Evolutionary conservation across 2,113 vertebrate species (phyloP), one percentile per base, ranked within the genome.

Genomic region (Rostratula benghalensis): DNA sequence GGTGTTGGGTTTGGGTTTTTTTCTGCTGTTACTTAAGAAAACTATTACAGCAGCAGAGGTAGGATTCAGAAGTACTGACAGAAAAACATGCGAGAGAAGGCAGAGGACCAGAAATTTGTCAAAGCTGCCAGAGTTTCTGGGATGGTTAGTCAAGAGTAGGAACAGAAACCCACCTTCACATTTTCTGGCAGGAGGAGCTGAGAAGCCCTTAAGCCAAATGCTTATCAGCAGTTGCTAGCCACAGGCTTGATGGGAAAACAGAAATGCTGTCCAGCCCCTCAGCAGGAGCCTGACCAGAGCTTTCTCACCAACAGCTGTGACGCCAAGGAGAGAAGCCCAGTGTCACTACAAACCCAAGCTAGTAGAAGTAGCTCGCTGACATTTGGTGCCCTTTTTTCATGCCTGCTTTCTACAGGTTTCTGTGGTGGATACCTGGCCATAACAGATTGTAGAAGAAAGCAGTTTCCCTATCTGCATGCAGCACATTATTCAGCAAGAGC

Each of bases 221-320:
- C 30, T 46, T 73, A 45, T 28, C 12, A 69, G 28, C 12, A 45
- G 33, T 76, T 78, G 19, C 57, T 16, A 80, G 50, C 50, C 57
- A 74, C 50, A 37, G 28, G 50, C n/a, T 86, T 80, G 37, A 86
- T 54, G 16, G 53, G 50, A 45, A 89, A 65, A 77, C 1, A 11
- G 22, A 96, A 51, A 57, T 41, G 16, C 17, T 0, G 0, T 28
- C 28, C 67, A 90, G 46, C 0, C 1, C 37, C 64, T 77, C 0
- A 0, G 24, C 57, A 89, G 27, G 21, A 75, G 16, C 14, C 48
- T 43, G 56, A 68, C 28, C 11, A 30, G 9, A 74, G 22, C 10
- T 28, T 86, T 83, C 76, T 54, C 59, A n/a, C 37, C 54, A 33
- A 73, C 10, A 86, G 37, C 64, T 69, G 8, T 30, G 23, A 21